Evolutionary conservation across 1,140 invertebrate genomes (phyloP).

Genomic region (Samia ricini): DNA sequence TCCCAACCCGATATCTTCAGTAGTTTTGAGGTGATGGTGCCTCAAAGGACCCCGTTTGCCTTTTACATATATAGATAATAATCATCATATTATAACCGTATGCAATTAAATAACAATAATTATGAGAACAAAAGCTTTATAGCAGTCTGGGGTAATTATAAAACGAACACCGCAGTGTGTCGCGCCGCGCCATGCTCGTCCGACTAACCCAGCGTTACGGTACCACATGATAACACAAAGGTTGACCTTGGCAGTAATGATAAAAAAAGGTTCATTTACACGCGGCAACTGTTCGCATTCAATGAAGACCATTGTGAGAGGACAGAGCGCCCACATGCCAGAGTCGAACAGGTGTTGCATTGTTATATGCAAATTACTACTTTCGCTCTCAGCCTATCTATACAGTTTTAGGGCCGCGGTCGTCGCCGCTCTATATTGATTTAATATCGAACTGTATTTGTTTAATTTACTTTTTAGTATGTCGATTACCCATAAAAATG

Average conservation of each 20-base stretch:
- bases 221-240: conserved; percentile 44
- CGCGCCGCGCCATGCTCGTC: no score
- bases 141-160: no score
- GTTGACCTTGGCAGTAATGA: conserved; percentile 59
- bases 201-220: background rate
- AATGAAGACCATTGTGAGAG: conserved; percentile 49
- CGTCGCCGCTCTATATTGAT: conserved; percentile 10
- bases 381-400: conserved; percentile 60
- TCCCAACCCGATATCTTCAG: no score
- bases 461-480: background rate
- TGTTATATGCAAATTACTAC: conserved; percentile 74
- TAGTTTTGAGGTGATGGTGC: no score
- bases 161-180: no score
- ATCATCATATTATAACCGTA: no score
- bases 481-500: no score
- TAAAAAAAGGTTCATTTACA: conserved; percentile 72
- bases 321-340: conserved; percentile 56
- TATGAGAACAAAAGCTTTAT: no score
- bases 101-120: no score
- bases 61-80: no score
- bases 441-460: conserved; percentile 4
- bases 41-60: no score
- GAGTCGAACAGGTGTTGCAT: conserved; percentile 66
- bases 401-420: conserved; percentile 37
- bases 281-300: conserved; percentile 52